These are phyloP conservation scores for Tiliacea citrago DNA, from an alignment of 2,888 invertebrate species.

Conservation along the genomic window DNA sequence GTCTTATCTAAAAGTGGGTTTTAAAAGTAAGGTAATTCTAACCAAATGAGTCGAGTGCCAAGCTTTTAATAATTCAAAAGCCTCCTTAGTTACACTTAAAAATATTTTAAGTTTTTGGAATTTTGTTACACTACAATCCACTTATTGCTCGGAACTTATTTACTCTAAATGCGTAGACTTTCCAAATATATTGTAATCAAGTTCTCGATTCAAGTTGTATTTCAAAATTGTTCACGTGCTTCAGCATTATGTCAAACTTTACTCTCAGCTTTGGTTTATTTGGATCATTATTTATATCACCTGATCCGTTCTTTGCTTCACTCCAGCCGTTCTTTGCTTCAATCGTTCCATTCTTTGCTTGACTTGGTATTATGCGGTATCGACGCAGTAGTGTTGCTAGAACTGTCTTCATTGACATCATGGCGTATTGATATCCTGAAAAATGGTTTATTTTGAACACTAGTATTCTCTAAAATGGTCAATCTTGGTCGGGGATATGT, in stretches of 20 bases:
- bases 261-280: slow-evolving; percentile 45
- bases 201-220: slow-evolving; percentile 24
- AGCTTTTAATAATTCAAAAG: not conserved
- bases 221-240: slow-evolving; percentile 56
- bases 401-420: slow-evolving; percentile 82
- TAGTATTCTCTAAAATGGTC: not conserved
- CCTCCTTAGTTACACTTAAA: not conserved
- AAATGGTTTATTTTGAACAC: no score
- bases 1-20: no score
- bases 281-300: not conserved
- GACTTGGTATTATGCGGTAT: slow-evolving; percentile 66
- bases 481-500: not conserved
- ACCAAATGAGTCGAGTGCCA: not conserved
- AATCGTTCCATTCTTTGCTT: not conserved
- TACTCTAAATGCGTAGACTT: not conserved
- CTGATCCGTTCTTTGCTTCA: not conserved
- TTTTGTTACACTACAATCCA: not conserved
- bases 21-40: not conserved
- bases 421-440: slow-evolving; percentile 74
- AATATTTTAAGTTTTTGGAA: not conserved
- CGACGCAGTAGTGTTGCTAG: slow-evolving; percentile 73
- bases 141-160: not conserved
- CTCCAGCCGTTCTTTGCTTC: not conserved
- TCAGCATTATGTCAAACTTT: slow-evolving; percentile 70
- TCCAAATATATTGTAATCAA: not conserved